phyloP scores from a whole-genome alignment of 1,140 invertebrate genomes.

The Panagrolaimus sp. region DNA sequence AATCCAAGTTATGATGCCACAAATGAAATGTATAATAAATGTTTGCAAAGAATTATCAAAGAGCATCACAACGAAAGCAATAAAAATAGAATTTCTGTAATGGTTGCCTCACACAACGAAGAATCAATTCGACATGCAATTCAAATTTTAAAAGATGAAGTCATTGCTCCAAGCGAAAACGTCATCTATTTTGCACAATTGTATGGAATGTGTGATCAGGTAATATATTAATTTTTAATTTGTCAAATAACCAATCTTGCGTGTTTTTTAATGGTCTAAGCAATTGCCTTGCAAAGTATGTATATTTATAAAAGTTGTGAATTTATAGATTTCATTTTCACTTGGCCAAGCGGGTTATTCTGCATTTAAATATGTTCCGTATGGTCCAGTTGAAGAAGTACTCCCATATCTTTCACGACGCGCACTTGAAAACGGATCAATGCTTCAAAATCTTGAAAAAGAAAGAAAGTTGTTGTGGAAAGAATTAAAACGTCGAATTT shows the following conservation, averaged over 20 bases:
- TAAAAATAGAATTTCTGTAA: constrained; percentile 65
- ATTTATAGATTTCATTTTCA: constrained; percentile 56
- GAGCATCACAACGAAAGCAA: constrained; percentile 48
- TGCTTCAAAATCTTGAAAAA: constrained; percentile 47
- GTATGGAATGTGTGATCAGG: constrained; percentile 94
- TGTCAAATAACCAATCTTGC: too few species aligned
- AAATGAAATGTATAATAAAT: constrained; percentile 60
- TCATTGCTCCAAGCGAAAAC: constrained; percentile 79
- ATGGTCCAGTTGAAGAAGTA: constrained; percentile 92
- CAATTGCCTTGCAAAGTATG: too few species aligned
- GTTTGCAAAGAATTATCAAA: constrained; percentile 71
- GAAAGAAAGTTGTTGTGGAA: constrained; percentile 52
- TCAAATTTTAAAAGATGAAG: constrained; percentile 76
- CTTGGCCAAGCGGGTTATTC: constrained; percentile 89
- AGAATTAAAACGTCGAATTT: constrained; percentile 52
- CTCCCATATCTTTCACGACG: constrained; percentile 88
- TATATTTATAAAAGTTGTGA: too few species aligned
- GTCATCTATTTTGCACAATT: constrained; percentile 96
- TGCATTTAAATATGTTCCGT: constrained; percentile 94
- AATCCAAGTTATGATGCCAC: constrained; percentile 75
- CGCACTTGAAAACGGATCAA: constrained; percentile 78
- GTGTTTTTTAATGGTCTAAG: too few species aligned
- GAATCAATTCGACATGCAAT: constrained; percentile 90
- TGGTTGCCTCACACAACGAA: constrained; percentile 98
- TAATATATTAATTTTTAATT: constrained; percentile 20